phyloP scores from a whole-genome alignment of 2,113 vertebrate species.

The Chaetodon trifascialis region DNA sequence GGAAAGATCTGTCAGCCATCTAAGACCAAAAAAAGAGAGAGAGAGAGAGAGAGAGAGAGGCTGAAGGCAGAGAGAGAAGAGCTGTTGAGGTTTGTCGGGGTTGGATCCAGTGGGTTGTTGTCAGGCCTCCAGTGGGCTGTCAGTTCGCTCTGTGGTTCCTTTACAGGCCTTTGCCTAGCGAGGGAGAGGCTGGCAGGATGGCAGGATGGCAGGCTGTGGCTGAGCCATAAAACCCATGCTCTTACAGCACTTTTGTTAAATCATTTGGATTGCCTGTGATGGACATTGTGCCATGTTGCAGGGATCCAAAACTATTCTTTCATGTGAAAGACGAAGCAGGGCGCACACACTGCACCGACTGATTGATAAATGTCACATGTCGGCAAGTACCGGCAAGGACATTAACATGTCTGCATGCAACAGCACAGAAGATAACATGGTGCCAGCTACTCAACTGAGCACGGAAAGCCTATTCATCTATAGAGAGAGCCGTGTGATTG shows the following conservation, averaged over 20 bases:
- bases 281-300: conserved; percentile 20
- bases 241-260: conserved; percentile 55
- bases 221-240: conserved; percentile 57
- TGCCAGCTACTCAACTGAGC: conserved; percentile 13
- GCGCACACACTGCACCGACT: conserved; percentile 22
- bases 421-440: conserved; percentile 29
- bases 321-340: conserved; percentile 24
- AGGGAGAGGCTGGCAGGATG: conserved; percentile 56
- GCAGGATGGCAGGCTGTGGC: conserved; percentile 52
- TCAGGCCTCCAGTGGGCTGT: conserved; percentile 70
- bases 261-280: conserved; percentile 41
- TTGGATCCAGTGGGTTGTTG: conserved; percentile 67
- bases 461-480: conserved; percentile 6
- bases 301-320: conserved; percentile 24
- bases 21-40: conserved; percentile 40
- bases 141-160: conserved; percentile 60
- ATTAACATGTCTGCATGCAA: conserved; percentile 11
- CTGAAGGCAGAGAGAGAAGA: conserved; percentile 60
- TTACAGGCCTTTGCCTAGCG: conserved; percentile 49
- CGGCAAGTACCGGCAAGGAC: conserved; percentile 1
- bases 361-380: conserved; percentile 1
- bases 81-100: conserved; percentile 63
- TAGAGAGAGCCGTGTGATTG: conserved; percentile 14
- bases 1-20: conserved; percentile 72
- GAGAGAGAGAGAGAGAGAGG: conserved; percentile 22